Conservation (phyloP, 2,797 vertebrate genomes). For the Arremon aurantiirostris region DNA sequence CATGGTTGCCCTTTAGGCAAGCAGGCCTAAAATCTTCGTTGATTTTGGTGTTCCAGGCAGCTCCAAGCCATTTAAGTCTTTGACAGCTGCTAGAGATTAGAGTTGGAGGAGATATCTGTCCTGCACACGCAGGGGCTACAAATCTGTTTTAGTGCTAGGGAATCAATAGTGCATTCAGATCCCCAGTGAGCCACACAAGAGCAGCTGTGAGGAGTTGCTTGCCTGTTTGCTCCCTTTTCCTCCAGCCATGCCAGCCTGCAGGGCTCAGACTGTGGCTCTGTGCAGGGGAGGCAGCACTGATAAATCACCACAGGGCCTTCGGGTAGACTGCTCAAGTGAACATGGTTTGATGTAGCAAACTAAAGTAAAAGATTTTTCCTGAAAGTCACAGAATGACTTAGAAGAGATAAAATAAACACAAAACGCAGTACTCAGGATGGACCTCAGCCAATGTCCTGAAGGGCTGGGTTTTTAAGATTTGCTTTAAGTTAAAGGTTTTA, state of each 20-base stretch:
- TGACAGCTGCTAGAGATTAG: constrained; percentile 43
- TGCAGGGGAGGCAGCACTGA: rapidly evolving
- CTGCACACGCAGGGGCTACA: background rate
- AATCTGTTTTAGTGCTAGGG: constrained; percentile 17
- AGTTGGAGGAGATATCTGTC: constrained; percentile 28
- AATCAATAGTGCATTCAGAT: constrained; percentile 49
- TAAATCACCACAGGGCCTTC: rapidly evolving
- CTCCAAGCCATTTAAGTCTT: background rate
- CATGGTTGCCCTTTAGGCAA: background rate
- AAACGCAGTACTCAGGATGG: background rate
- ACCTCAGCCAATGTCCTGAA: background rate
- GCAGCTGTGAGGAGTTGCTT: constrained; percentile 33
- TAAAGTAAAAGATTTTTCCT: background rate
- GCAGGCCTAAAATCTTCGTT: background rate
- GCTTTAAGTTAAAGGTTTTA: background rate
- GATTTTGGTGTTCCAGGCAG: background rate
- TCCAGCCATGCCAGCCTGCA: background rate
- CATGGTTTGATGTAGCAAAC: background rate
- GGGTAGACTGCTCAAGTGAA: background rate
- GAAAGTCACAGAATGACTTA: background rate
- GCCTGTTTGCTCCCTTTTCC: background rate
- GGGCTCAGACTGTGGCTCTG: background rate
- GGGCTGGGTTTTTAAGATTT: background rate
- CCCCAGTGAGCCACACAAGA: constrained; percentile 17
- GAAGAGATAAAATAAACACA: background rate